Percentiles rank a stretch among this genome's conserved stretches.
Conservation (phyloP, 1,140 invertebrate species). For the Nomia melanderi region DNA sequence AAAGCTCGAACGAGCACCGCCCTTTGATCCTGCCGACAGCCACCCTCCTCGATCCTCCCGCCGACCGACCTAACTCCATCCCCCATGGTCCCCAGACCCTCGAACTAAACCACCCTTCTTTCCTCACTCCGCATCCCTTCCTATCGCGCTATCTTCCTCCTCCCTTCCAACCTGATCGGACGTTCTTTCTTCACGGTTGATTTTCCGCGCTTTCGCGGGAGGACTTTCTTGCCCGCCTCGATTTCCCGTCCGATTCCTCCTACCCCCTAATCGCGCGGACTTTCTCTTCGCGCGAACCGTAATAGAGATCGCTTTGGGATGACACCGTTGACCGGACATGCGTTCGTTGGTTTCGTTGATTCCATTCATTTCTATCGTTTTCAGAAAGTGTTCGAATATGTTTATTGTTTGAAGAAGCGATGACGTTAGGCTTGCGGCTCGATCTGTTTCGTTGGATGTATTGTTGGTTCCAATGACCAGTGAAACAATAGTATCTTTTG, state of each 20-base stretch:
- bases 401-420: too few relatives aligned
- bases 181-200: constrained; percentile 1
- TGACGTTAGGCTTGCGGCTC: too few relatives aligned
- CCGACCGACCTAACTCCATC: constrained; percentile 63
- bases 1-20: constrained; percentile 74
- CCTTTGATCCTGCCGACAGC: constrained; percentile 80
- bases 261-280: neutral
- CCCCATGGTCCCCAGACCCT: constrained; percentile 56
- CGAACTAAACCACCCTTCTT: constrained; percentile 42
- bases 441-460: too few relatives aligned
- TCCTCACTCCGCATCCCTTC: neutral
- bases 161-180: neutral
- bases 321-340: neutral
- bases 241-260: neutral
- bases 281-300: neutral
- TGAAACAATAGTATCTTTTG: too few relatives aligned
- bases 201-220: constrained; percentile 12
- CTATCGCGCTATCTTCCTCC: constrained; percentile 16
- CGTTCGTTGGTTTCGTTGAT: neutral
- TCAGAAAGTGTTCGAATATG: too few relatives aligned
- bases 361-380: too few relatives aligned
- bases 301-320: neutral
- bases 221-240: neutral
- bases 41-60: constrained; percentile 73
- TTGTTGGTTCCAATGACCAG: too few relatives aligned